phyloP scores from a whole-genome alignment of 2,888 invertebrate species.

The Rhagonycha lutea region DNA sequence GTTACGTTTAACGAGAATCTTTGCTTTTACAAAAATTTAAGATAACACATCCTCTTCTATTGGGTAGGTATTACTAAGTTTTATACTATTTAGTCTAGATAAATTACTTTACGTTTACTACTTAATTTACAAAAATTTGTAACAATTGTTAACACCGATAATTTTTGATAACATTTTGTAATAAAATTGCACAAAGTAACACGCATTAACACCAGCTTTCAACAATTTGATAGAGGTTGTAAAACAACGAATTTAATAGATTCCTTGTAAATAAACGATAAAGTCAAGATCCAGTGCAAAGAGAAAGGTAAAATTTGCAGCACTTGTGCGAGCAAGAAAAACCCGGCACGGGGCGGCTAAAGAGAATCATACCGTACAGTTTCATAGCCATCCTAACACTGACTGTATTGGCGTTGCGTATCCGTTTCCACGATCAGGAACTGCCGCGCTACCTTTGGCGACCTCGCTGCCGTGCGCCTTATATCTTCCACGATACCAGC shows the following conservation, averaged over 20 bases:
- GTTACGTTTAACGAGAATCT: conserved; percentile 5
- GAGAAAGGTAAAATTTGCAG: conserved; percentile 7
- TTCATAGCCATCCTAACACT: conserved; percentile 41
- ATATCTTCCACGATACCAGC: conserved; percentile 15
- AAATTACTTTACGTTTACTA: neutral
- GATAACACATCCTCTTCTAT: neutral
- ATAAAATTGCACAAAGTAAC: conserved; percentile 10
- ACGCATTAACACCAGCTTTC: conserved; percentile 10
- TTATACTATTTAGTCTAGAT: neutral
- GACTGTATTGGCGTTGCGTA: conserved; percentile 37
- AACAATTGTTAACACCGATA: neutral
- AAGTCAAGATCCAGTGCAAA: conserved; percentile 10
- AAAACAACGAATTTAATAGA: conserved; percentile 12
- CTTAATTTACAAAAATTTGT: neutral
- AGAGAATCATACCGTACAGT: conserved; percentile 25
- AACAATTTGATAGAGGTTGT: conserved; percentile 11
- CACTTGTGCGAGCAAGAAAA: conserved; percentile 17
- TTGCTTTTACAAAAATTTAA: neutral
- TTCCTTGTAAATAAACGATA: conserved; percentile 12
- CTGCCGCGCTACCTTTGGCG: conserved; percentile 40
- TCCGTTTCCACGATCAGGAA: conserved; percentile 33
- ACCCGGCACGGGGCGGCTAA: conserved; percentile 20
- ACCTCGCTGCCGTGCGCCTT: conserved; percentile 34
- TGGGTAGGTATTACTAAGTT: neutral
- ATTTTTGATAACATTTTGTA: conserved; percentile 8